phyloP scores from a whole-genome alignment of 2,888 invertebrate species.

The Taenaris catops region DNA sequence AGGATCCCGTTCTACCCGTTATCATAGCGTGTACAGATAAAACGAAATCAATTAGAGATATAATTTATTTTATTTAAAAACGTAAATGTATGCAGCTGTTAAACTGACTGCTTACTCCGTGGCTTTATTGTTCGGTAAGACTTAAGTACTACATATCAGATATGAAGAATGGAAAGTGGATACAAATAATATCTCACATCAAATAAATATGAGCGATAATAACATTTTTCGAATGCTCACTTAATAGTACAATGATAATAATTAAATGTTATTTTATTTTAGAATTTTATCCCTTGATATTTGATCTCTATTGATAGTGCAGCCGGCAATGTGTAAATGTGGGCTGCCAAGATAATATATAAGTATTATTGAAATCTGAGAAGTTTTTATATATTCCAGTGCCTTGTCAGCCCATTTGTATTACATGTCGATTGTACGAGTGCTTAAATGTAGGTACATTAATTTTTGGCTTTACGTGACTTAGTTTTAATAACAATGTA shows the following conservation, averaged over 20 bases:
- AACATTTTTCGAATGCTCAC: constrained; percentile 70
- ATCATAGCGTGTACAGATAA: too few species aligned
- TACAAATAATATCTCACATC: too few species aligned
- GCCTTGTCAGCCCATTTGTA: too few species aligned
- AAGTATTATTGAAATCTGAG: too few species aligned
- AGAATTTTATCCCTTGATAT: constrained; percentile 61
- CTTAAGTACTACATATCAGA: constrained; percentile 19
- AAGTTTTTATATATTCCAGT: too few species aligned
- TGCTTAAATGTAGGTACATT: constrained; percentile 22
- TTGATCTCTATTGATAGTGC: constrained; percentile 46
- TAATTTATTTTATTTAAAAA: too few species aligned
- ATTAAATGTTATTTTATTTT: constrained; percentile 48
- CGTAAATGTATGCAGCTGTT: too few species aligned
- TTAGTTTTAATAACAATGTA: constrained; percentile 34
- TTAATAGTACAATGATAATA: constrained; percentile 57
- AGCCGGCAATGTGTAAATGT: constrained; percentile 2
- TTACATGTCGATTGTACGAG: background rate
- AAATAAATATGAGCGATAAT: constrained; percentile 40
- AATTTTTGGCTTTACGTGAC: constrained; percentile 43
- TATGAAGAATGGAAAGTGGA: too few species aligned
- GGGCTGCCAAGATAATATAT: background rate
- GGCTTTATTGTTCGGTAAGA: constrained; percentile 2
- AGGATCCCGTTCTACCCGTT: too few species aligned
- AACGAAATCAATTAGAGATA: too few species aligned
- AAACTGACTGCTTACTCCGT: too few species aligned